A percentile compares a stretch with the other conserved stretches of the same genome.
Conservation (phyloP, 2,113 vertebrate genomes). For the Sinocyclocheilus maitianheensis region DNA sequence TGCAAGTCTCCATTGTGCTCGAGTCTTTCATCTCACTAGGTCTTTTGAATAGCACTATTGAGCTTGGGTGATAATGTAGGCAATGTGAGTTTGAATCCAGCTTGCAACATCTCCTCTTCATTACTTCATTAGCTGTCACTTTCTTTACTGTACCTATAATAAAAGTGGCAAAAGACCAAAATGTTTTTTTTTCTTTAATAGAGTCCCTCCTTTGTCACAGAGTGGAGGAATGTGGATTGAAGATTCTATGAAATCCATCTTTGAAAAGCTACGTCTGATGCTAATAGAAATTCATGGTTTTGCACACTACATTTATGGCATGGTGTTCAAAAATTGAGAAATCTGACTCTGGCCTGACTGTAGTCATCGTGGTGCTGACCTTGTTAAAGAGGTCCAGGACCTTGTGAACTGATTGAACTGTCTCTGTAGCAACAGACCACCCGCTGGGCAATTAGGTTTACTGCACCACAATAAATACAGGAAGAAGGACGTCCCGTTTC, state of each 20-base stretch:
- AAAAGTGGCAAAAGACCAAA: neutral
- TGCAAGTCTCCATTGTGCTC: too few species aligned
- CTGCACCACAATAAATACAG: conserved; percentile 10
- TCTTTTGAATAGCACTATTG: too few species aligned
- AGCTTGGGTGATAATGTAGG: neutral
- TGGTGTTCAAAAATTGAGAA: neutral
- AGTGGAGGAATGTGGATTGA: neutral
- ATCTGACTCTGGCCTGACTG: neutral
- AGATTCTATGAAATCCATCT: neutral
- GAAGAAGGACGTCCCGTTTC: neutral
- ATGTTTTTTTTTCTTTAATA: neutral
- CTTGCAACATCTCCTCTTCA: neutral
- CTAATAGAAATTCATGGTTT: neutral
- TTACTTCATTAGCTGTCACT: neutral
- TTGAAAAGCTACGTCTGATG: neutral
- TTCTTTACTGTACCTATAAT: neutral
- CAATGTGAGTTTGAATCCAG: neutral
- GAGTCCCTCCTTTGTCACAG: neutral
- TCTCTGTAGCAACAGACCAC: conserved; percentile 9
- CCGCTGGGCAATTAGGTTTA: conserved; percentile 28
- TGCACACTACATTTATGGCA: neutral
- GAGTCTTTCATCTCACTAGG: too few species aligned
- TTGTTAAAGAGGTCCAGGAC: neutral
- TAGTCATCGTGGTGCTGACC: neutral
- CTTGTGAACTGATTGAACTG: neutral